phyloP scores from a whole-genome alignment of 2,797 vertebrate species.

The Notolabrus celidotus region DNA sequence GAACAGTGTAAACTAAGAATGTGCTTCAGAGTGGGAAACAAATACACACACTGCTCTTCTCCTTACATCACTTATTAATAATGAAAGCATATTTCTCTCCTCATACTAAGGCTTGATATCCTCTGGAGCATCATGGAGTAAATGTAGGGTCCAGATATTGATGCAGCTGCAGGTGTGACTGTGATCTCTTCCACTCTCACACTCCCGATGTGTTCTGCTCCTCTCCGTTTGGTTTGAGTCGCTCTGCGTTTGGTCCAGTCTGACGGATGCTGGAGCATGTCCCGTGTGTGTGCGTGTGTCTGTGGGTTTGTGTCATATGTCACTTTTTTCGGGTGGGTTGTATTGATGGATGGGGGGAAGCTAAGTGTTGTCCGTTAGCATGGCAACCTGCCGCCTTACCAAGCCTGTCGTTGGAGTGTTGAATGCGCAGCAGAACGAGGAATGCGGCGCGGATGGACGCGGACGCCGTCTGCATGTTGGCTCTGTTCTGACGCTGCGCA shows the following conservation, averaged over 20 bases:
- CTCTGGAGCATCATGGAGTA: not conserved
- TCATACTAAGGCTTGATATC: not conserved
- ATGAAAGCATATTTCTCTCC: not conserved
- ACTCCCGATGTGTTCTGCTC: slow-evolving; percentile 81
- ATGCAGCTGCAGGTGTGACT: slow-evolving; percentile 22
- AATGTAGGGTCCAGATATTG: not conserved
- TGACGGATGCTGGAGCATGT: slow-evolving; percentile 85
- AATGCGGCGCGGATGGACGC: slow-evolving; percentile 56
- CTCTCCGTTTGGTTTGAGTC: slow-evolving; percentile 73
- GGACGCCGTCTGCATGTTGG: slow-evolving; percentile 83
- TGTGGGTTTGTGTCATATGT: slow-evolving; percentile 64
- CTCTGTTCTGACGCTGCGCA: slow-evolving; percentile 69
- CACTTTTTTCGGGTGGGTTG: slow-evolving; percentile 28
- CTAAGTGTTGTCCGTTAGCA: slow-evolving; percentile 81
- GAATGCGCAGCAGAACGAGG: slow-evolving; percentile 65
- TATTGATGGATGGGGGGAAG: slow-evolving; percentile 33
- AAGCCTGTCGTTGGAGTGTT: slow-evolving; percentile 69
- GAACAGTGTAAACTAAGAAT: not conserved
- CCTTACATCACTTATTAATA: not conserved
- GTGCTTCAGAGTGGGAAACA: slow-evolving; percentile 3
- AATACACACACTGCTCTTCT: not conserved
- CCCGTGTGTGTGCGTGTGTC: slow-evolving; percentile 58
- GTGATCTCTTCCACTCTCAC: slow-evolving; percentile 71
- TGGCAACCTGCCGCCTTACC: slow-evolving; percentile 80
- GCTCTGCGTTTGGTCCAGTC: slow-evolving; percentile 76